Percentiles rank a stretch among this genome's conserved stretches.
phyloP scores from a whole-genome alignment of 2,113 vertebrate genomes.

The Oreochromis niloticus region DNA sequence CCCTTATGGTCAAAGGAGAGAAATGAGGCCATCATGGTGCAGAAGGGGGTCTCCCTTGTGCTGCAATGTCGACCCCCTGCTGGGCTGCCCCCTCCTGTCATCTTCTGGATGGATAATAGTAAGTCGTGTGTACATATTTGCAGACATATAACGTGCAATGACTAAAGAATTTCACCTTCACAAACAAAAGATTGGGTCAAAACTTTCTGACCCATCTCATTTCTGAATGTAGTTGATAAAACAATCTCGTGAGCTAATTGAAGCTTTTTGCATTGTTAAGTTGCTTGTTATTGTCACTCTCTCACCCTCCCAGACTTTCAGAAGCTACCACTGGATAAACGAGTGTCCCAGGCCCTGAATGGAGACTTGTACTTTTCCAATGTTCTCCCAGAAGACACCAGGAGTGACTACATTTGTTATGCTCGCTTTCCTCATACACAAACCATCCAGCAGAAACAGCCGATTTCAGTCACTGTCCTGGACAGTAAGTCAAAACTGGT shows the following conservation, averaged over 20 bases:
- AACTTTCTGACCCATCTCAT: not conserved
- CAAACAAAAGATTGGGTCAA: not conserved
- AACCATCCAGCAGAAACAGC: constrained; percentile 98
- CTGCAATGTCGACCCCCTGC: constrained; percentile 88
- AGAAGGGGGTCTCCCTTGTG: constrained; percentile 80
- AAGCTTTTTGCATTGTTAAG: not conserved
- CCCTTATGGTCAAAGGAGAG: constrained; percentile 97
- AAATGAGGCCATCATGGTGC: constrained; percentile 81
- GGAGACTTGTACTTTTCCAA: constrained; percentile 98
- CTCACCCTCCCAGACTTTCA: constrained; percentile 79
- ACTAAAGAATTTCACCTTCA: not conserved
- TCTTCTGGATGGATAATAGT: constrained; percentile 99
- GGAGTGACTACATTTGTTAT: constrained; percentile 95
- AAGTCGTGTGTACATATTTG: constrained; percentile 55
- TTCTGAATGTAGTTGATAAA: not conserved
- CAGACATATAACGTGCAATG: not conserved
- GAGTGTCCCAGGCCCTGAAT: constrained; percentile 92
- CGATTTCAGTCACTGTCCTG: constrained; percentile 89
- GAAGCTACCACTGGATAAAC: constrained; percentile 81
- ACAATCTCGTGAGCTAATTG: not conserved
- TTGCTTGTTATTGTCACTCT: not conserved
- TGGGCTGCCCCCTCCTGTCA: constrained; percentile 90
- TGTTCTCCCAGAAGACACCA: constrained; percentile 84
- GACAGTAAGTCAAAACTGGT: constrained; percentile 77
- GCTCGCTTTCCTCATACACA: constrained; percentile 96